Percentiles rank a stretch among this genome's conserved stretches.
phyloP scores from a whole-genome alignment of 2,113 vertebrate genomes.

The Lipotes vexillifer region DNA sequence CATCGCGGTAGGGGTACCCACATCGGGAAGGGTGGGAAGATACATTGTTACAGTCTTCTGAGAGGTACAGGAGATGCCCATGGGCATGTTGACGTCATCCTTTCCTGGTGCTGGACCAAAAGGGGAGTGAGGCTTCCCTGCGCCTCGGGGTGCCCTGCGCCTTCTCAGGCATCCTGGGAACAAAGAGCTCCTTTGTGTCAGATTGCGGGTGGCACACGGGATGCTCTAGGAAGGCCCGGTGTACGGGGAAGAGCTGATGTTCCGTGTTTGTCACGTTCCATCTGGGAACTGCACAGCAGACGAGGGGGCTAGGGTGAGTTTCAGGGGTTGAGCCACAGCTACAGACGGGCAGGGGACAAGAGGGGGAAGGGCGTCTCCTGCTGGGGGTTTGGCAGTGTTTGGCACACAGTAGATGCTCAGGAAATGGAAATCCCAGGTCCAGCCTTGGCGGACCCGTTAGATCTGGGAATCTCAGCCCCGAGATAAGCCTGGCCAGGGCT shows the following conservation, averaged over 20 bases:
- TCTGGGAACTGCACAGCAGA: neutral
- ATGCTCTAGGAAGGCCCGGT: neutral
- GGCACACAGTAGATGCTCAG: neutral
- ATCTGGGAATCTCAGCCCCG: neutral
- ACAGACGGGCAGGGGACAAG: neutral
- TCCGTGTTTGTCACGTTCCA: neutral
- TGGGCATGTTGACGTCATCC: neutral
- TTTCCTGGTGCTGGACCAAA: neutral
- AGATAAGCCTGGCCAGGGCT: neutral
- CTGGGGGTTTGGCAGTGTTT: neutral
- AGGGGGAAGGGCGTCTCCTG: neutral
- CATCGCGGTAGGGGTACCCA: neutral
- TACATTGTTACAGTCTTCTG: neutral
- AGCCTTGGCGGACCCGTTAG: neutral
- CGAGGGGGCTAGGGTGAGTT: neutral
- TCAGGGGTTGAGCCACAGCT: neutral
- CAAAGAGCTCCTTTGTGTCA: neutral
- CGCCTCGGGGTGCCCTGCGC: neutral
- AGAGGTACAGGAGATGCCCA: neutral
- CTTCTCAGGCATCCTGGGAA: neutral
- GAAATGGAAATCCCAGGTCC: neutral
- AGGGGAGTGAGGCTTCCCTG: neutral
- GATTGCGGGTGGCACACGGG: neutral
- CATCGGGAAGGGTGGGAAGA: neutral
- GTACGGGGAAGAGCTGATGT: neutral